Base-by-base conservation (phyloP, 2,888 invertebrate genomes). In the Drosophila leonis region DNA sequence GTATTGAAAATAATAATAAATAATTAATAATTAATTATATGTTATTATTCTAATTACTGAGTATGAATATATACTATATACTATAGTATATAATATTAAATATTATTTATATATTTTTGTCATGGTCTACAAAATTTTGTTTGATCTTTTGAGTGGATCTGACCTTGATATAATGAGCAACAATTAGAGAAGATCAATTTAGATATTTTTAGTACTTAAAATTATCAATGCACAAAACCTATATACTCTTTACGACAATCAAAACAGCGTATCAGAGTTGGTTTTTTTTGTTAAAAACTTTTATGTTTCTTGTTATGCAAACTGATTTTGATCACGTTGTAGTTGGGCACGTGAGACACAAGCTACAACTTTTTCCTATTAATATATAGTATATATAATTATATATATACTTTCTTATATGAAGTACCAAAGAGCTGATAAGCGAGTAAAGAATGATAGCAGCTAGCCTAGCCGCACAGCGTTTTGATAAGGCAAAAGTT, bases 301-400 rank as follows among this genome's bases (percentile, higher is more conserved):
- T 52, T 20, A 41, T 37, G 2, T 29, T 44, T 39, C 44, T 44
- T 49, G 29, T 49, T 31, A 56, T 12, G 55, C 24, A 37, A 24
- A 37, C 37, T 15, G 69, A 75, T 56, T 39, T 56, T 29, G 60
- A 73, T 69, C 59, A 69, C 35, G 24, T 48, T 18, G 20, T 2
- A 49, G 35, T 37, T 31, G 24, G n/a, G 44, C 75, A 75, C 74
- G 71, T 75, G 75, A 71, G 39, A 18, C 44, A 44, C 29, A 15
- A 46, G 42, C 42, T 15, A 60, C 42, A 42, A 27, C 18, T 41
- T 49, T 20, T 15, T 39, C 12, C 29, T 54, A 37, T 31, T 10
- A 20, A 13, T 55, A 18, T 15, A 1, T 42, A 20, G n/a, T 33
- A 24, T 20, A 10, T 8, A 20, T 18, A 33, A 0, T 13, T 37